Percentiles rank a stretch among this genome's conserved stretches.
Evolutionary conservation across 2,113 vertebrate genomes (phyloP).

Genomic region (Pseudorhombus dupliciocellatus): DNA sequence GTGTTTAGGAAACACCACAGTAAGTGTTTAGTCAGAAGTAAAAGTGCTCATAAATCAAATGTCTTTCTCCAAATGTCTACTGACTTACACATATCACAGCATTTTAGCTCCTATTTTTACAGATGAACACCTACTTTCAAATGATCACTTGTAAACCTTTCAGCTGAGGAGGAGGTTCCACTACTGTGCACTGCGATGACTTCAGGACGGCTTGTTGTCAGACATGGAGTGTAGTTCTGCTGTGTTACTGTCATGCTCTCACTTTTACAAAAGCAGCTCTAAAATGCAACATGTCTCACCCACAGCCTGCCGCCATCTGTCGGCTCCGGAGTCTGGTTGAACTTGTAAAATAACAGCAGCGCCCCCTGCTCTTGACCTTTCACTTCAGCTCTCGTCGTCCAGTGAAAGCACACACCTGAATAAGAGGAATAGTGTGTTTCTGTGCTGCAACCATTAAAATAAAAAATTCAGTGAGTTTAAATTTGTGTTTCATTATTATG

Average conservation of each 20-base stretch:
- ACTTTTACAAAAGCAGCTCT: too few species aligned
- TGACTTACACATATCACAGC: too few species aligned
- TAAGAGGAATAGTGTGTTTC: neutral
- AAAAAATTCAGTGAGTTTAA: neutral
- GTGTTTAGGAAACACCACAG: neutral
- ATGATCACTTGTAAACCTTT: too few species aligned
- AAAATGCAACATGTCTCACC: neutral
- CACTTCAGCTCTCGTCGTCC: neutral
- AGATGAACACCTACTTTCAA: too few species aligned
- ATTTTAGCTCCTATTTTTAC: too few species aligned
- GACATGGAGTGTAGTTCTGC: too few species aligned
- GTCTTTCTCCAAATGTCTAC: neutral
- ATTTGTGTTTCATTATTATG: conserved; percentile 1
- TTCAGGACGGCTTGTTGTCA: too few species aligned
- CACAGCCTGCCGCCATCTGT: neutral
- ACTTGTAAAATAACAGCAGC: neutral
- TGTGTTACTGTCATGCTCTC: too few species aligned
- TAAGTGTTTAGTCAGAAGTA: neutral
- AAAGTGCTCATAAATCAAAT: neutral
- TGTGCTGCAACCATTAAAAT: neutral
- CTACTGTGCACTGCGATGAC: too few species aligned
- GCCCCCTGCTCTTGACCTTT: neutral
- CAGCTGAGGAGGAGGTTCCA: too few species aligned
- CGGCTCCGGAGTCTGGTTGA: neutral
- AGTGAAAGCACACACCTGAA: neutral